These are phyloP conservation scores for Linurgus olivaceus DNA, from an alignment of 2,797 vertebrate genomes.

Conservation along the genomic window DNA sequence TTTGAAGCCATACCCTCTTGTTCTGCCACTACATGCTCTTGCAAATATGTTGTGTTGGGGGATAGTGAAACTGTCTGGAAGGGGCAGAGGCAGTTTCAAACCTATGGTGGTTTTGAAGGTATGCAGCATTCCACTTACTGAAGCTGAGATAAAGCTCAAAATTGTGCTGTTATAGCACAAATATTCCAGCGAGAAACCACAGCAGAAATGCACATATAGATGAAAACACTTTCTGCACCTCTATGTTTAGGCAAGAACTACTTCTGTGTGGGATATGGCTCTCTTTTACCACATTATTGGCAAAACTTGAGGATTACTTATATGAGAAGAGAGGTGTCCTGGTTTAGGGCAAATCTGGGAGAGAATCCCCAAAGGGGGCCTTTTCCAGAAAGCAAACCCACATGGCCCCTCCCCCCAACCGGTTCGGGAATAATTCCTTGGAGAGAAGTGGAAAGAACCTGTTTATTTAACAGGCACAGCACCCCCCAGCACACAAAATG, in stretches of 20 bases:
- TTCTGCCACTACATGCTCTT: neutral
- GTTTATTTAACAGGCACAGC: too few relatives aligned
- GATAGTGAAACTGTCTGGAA: neutral
- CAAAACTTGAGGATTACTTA: neutral
- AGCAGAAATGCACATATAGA: neutral
- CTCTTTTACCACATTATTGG: neutral
- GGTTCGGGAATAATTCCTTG: too few relatives aligned
- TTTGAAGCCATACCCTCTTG: neutral
- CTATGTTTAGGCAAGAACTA: neutral
- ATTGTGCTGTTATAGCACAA: neutral
- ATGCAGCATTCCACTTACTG: neutral
- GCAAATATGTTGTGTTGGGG: neutral
- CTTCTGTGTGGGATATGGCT: neutral
- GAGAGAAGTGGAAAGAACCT: too few relatives aligned
- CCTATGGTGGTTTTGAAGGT: neutral
- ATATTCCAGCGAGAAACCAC: neutral
- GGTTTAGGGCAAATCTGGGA: too few relatives aligned
- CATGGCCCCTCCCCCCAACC: too few relatives aligned
- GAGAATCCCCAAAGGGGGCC: too few relatives aligned
- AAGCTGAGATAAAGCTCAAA: neutral
- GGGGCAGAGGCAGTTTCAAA: neutral
- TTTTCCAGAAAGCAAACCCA: too few relatives aligned
- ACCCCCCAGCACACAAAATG: too few relatives aligned
- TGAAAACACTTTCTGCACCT: neutral
- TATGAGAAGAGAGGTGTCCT: neutral